A percentile compares a stretch with the other conserved stretches of the same genome.
phyloP scores from a whole-genome alignment of 2,797 vertebrate genomes.

The Sebastes paucispinis region DNA sequence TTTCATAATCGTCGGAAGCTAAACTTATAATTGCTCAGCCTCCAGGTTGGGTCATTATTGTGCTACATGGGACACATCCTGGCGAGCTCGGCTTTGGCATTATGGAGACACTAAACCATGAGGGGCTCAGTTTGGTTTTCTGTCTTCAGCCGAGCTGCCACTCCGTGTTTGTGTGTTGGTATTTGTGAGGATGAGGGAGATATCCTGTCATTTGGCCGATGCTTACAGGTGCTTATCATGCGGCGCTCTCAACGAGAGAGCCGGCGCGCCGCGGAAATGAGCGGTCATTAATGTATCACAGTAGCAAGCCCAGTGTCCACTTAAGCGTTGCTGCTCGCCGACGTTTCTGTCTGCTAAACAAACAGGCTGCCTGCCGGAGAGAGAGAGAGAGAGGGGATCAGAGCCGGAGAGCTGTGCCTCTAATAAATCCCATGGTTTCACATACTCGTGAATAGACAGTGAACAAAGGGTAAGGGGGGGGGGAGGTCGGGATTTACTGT shows the following conservation, averaged over 20 bases:
- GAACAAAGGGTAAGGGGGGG: conserved; percentile 25
- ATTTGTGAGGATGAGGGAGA: conserved; percentile 16
- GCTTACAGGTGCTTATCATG: conserved; percentile 51
- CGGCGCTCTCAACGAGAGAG: conserved; percentile 10
- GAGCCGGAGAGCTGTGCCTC: conserved; percentile 31
- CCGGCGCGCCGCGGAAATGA: conserved; percentile 17
- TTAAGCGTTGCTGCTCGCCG: conserved; percentile 25
- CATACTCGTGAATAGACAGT: conserved; percentile 13
- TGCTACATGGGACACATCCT: not conserved
- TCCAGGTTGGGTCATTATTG: not conserved
- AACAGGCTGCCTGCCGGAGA: conserved; percentile 41
- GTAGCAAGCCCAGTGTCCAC: conserved; percentile 54
- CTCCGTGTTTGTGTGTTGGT: conserved; percentile 4
- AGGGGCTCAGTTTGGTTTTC: not conserved
- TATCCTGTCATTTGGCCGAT: conserved; percentile 44
- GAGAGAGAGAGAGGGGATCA: conserved; percentile 28
- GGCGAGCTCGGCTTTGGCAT: not conserved
- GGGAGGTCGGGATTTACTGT: conserved; percentile 29
- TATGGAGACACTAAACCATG: not conserved
- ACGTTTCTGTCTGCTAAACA: conserved; percentile 55
- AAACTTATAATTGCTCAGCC: not conserved
- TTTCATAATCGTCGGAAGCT: not conserved
- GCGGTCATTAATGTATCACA: conserved; percentile 53
- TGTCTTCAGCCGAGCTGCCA: not conserved
- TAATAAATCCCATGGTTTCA: conserved; percentile 49